Evolutionary conservation across 2,888 invertebrate species (phyloP), one percentile per base, ranked within the genome.

Genomic region (Lepidocyrtinus sp.): DNA sequence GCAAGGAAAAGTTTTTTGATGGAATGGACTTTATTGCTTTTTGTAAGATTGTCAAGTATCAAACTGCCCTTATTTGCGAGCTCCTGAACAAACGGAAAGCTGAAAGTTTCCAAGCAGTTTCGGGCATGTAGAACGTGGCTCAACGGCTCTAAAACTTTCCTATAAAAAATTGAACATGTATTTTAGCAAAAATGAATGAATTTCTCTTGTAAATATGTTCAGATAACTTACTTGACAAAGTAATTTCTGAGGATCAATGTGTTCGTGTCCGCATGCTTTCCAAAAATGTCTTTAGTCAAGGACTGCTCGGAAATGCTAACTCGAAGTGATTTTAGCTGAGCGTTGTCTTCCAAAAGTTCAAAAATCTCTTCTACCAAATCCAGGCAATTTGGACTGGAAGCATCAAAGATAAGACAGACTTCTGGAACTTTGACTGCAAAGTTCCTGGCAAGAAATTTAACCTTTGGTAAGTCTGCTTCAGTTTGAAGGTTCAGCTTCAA

Each of bases 11-110:
- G 67, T 15, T 85, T 85, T 24, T 46, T 67, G 19, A 85, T 45
- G 15, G 84, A 75, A 68, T 82, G 75, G 46, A 62, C 62, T 77
- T 82, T 76, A 45, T 24, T 77, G 15, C 82, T 77, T 21, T 79
- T 81, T n/a, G 75, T 78, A 12, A 86, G 72, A 9, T 81, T 71
- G 45, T 55, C 63, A 26, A 81, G 79, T 69, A 86, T 75, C 17
- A 21, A 68, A 45, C 70, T 74, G 24, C 83, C 81, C 36, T 82
- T 80, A 21, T 62, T 12, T 2, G 79, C 75, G 61, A 86, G 67
- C 68, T 85, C 81, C 12, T 86, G 77, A 27, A 85, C 72, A 59
- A 85, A 77, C 1, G 85, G 86, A 67, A 85, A 85, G 62, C 85
- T 83, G 74, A 86, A 85, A 2, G 84, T 84, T 75, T 85, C 84